phyloP scores from a whole-genome alignment of 1,140 invertebrate species.

The Xylocopa sonorina region DNA sequence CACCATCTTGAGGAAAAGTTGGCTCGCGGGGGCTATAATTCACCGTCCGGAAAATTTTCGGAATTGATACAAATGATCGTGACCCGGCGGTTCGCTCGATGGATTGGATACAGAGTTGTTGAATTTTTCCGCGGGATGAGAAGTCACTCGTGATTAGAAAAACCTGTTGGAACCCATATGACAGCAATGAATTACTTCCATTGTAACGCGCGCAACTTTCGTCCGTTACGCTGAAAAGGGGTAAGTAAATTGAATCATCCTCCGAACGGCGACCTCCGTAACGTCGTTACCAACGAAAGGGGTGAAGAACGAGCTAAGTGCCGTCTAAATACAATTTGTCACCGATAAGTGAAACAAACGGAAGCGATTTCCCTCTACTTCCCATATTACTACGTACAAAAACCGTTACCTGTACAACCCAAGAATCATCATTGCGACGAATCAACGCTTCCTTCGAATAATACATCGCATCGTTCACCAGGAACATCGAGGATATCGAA shows the following conservation, averaged over 20 bases:
- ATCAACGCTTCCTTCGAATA: too few relatives aligned
- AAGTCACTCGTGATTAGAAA: too few relatives aligned
- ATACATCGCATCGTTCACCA: too few relatives aligned
- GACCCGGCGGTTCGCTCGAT: conserved; percentile 10
- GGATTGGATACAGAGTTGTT: neutral
- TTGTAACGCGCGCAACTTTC: neutral
- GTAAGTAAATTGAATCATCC: conserved; percentile 55
- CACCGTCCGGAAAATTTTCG: conserved; percentile 7
- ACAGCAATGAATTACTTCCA: neutral
- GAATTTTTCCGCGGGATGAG: too few relatives aligned
- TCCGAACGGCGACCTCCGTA: conserved; percentile 43
- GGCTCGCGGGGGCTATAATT: conserved; percentile 31
- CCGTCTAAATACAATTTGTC: conserved; percentile 59
- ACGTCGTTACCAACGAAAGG: conserved; percentile 63
- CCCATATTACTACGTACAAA: neutral
- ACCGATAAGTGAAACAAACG: conserved; percentile 7
- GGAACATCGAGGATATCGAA: too few relatives aligned
- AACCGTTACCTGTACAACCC: neutral
- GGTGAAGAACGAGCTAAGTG: conserved; percentile 65
- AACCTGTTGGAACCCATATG: too few relatives aligned
- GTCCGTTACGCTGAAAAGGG: conserved; percentile 11
- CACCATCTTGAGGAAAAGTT: conserved; percentile 39
- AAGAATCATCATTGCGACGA: too few relatives aligned
- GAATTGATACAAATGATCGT: conserved; percentile 71
- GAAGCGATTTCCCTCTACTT: neutral